These are phyloP conservation scores for Omphaloscelis lunosa DNA, from an alignment of 2,888 invertebrate genomes.

Conservation along the genomic window DNA sequence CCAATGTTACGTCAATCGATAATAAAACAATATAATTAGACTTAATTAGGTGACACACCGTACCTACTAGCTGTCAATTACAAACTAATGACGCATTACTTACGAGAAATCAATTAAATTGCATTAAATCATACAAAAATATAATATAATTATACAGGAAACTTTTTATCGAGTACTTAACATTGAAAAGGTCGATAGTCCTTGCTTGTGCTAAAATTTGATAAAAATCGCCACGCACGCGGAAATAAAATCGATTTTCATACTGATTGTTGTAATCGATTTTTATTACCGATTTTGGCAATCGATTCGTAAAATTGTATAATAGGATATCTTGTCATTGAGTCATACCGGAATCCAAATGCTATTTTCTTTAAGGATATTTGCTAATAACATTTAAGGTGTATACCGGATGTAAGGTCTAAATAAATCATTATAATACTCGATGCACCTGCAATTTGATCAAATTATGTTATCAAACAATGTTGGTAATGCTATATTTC, in stretches of 20 bases:
- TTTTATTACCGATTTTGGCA: background rate
- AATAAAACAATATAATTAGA: conserved; percentile 10
- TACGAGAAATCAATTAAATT: conserved; percentile 10
- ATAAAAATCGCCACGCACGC: conserved; percentile 40
- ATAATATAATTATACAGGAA: conserved; percentile 63
- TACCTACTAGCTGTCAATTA: conserved; percentile 9
- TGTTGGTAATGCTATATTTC: conserved; percentile 39
- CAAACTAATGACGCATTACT: conserved; percentile 22
- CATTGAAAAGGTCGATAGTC: conserved; percentile 63
- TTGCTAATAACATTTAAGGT: conserved; percentile 39
- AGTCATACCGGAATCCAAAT: conserved; percentile 54
- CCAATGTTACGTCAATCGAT: conserved; percentile 27
- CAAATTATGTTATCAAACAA: conserved; percentile 57
- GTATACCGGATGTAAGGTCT: conserved; percentile 38
- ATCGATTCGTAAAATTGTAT: conserved; percentile 19
- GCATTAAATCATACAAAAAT: conserved; percentile 30
- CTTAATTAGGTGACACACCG: conserved; percentile 22
- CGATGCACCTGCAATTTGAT: conserved; percentile 45
- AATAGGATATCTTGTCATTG: conserved; percentile 36
- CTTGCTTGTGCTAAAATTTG: conserved; percentile 56
- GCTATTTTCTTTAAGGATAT: conserved; percentile 57
- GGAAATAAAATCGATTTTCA: conserved; percentile 38
- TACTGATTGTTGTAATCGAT: conserved; percentile 9
- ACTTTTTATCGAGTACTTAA: conserved; percentile 53
- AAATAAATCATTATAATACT: conserved; percentile 50